A percentile compares a stretch with the other conserved stretches of the same genome.
phyloP scores from a whole-genome alignment of 2,888 invertebrate species.

The Erebia epiphron region DNA sequence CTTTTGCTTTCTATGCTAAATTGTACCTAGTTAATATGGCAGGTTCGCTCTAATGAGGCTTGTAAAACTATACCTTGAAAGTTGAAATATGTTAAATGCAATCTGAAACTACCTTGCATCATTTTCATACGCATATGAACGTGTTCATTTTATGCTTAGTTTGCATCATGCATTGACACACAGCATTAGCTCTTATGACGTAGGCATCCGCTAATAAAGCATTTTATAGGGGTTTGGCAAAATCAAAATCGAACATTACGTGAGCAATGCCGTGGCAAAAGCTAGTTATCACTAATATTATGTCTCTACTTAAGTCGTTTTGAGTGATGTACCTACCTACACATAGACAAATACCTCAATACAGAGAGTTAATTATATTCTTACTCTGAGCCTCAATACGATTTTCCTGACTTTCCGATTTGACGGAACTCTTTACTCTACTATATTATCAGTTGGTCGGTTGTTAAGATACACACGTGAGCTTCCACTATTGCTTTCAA shows the following conservation, averaged over 20 bases:
- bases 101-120: conserved; percentile 23
- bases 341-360: too few relatives aligned
- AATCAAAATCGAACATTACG: too few relatives aligned
- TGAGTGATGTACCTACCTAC: too few relatives aligned
- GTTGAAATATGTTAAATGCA: conserved; percentile 7
- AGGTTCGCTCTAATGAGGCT: background rate
- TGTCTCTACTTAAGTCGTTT: too few relatives aligned
- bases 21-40: background rate
- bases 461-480: background rate
- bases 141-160: background rate
- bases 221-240: too few relatives aligned
- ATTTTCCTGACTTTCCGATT: too few relatives aligned
- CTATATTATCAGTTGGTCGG: background rate
- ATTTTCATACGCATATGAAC: conserved; percentile 20
- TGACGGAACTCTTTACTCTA: background rate
- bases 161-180: conserved; percentile 2
- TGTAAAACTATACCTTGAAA: conserved; percentile 10
- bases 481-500: conserved; percentile 8
- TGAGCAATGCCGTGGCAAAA: too few relatives aligned
- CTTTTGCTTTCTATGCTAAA: background rate
- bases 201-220: too few relatives aligned
- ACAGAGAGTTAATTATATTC: too few relatives aligned
- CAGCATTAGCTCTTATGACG: too few relatives aligned
- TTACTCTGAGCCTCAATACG: too few relatives aligned
- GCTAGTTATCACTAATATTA: too few relatives aligned